phyloP scores from a whole-genome alignment of 2,113 vertebrate genomes.

The Calyptomena viridis region DNA sequence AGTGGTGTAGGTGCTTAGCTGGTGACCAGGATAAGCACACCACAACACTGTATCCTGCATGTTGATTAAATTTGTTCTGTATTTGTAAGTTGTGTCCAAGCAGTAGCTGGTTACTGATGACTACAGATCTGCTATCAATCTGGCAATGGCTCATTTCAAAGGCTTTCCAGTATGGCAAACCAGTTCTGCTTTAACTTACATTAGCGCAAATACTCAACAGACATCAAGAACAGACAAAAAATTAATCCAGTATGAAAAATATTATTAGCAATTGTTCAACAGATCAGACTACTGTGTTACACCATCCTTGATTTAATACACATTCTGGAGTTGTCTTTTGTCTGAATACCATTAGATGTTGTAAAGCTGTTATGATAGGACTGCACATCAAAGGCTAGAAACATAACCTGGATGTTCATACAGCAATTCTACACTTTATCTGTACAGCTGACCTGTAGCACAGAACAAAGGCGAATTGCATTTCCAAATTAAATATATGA shows the following conservation, averaged over 20 bases:
- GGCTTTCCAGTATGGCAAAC: rapidly evolving
- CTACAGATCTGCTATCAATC: neutral
- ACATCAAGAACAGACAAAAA: neutral
- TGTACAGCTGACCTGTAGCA: neutral
- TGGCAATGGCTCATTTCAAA: neutral
- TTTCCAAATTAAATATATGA: neutral
- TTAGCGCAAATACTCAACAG: neutral
- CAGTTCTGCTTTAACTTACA: neutral
- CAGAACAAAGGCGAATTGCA: neutral
- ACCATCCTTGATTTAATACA: neutral
- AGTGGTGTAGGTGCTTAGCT: neutral
- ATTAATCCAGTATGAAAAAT: neutral
- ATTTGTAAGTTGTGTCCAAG: neutral
- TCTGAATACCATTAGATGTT: neutral
- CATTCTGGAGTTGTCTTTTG: neutral
- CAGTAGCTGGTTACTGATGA: neutral
- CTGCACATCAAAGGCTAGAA: rapidly evolving
- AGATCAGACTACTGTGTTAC: neutral
- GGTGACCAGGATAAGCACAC: neutral
- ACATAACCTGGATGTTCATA: neutral
- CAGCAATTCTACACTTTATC: neutral
- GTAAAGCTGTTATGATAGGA: neutral
- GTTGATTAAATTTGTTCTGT: neutral
- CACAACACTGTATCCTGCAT: neutral
- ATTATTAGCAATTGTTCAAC: neutral